Evolutionary conservation across 2,797 vertebrate species (phyloP), one percentile per base, ranked within the genome.

Genomic region (Rhodeus uyekii): DNA sequence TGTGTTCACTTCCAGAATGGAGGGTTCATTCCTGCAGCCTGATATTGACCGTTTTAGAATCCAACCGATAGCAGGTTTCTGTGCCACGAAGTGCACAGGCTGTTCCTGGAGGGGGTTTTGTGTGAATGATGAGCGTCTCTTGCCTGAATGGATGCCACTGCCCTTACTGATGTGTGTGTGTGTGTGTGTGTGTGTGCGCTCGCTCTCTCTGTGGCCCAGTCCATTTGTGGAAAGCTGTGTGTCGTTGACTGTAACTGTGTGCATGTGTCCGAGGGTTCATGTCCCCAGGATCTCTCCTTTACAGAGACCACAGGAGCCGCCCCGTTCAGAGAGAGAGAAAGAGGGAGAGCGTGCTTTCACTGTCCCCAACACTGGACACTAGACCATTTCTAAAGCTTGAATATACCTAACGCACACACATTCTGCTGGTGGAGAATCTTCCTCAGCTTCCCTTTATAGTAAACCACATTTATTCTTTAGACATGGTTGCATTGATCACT

Each of bases 1-100:
- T 69, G 65, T 73, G 29, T 87, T 93, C 91, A 93, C 91, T 91
- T 87, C 92, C 94, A 94, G 94, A 94, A 92, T 90, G 82, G 85
- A 94, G 92, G 93, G 92, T 94, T 92, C 93, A 95, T 95, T 91
- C 90, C 93, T 95, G 94, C 94, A 95, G 95, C 94, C 93, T 95
- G 89, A 91, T 85, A 79, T 89, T 87, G 92, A 94, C 89, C 13
- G 34, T 73, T 85, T 90, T 85, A 91, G 79, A 89, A 90, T 91
- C 87, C 85, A 83, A 82, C 64, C 76, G 42, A 81, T 90, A 63
- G 87, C 38, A 22, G 27, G 64, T 29, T 79, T 79, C 50, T 60
- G 39, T 83, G 81, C 77, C 67, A 29, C 83, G 58, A 65, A 69
- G 67, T 32, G 53, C 77, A 39, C 74, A 69, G 64, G 38, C 60